Conservation (phyloP, 2,113 vertebrate genomes). For the Terrapene triunguis region DNA sequence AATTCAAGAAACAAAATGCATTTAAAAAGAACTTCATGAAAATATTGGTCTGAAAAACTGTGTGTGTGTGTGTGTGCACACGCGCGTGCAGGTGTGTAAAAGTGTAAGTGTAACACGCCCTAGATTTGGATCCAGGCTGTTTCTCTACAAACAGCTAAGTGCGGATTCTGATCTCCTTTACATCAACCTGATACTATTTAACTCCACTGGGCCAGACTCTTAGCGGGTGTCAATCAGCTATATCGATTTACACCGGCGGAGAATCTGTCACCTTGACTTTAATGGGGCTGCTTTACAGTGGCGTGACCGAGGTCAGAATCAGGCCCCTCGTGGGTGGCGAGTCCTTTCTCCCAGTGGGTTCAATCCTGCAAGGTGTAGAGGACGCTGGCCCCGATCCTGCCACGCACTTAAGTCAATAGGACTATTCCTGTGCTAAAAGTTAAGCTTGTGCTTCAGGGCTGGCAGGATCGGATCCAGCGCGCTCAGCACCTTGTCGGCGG, state of each 20-base stretch:
- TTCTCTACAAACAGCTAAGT: not conserved
- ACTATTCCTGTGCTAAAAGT: not conserved
- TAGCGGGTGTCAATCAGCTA: not conserved
- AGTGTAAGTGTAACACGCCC: not conserved
- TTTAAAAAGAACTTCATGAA: not conserved
- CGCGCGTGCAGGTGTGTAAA: not conserved
- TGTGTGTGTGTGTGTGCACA: too few relatives aligned
- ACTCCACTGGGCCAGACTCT: not conserved
- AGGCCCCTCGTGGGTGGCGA: not conserved
- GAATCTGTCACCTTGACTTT: not conserved
- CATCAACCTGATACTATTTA: not conserved
- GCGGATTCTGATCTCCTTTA: not conserved
- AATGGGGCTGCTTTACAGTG: not conserved
- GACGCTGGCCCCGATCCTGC: not conserved
- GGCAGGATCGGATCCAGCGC: accelerated
- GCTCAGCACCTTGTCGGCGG: not conserved
- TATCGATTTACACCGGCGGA: not conserved
- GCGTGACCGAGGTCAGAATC: not conserved
- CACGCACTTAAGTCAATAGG: not conserved
- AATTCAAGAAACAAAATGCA: not conserved
- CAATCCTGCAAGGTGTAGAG: not conserved
- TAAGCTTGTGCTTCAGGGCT: not conserved
- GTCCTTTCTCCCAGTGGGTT: not conserved
- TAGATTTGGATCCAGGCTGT: not conserved
- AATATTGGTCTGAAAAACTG: not conserved